A percentile compares a stretch with the other conserved stretches of the same genome.
Conservation (phyloP, 1,140 invertebrate genomes). For the Aleiodes sp. region DNA sequence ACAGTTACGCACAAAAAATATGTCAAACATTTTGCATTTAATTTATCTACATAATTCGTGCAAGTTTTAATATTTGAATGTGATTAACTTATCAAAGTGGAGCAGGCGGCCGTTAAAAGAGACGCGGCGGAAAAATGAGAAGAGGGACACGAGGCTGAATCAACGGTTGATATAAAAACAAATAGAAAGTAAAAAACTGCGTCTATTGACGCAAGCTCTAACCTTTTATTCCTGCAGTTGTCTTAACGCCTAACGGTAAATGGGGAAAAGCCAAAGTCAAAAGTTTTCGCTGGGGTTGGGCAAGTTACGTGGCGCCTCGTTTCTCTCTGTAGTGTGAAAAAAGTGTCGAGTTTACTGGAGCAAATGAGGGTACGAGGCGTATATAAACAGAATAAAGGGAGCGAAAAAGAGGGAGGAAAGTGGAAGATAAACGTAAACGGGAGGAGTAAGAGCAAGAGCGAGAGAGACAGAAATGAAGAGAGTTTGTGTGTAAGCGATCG, state of each 20-base stretch:
- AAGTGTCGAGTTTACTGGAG: constrained; percentile 14
- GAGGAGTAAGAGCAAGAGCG: not conserved
- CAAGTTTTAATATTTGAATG: too few relatives aligned
- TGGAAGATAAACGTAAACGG: constrained; percentile 16
- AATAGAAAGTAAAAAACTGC: not conserved
- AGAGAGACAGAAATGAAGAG: too few relatives aligned
- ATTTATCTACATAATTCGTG: too few relatives aligned
- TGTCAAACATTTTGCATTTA: too few relatives aligned
- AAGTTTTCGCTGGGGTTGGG: not conserved
- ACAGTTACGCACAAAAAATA: too few relatives aligned
- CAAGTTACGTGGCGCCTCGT: not conserved
- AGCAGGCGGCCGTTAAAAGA: not conserved
- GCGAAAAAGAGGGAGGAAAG: not conserved
- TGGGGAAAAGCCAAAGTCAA: constrained; percentile 11
- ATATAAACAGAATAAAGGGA: not conserved
- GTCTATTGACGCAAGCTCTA: not conserved
- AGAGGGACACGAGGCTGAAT: too few relatives aligned
- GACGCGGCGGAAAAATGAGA: too few relatives aligned
- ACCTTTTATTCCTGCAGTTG: not conserved
- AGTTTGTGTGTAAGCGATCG: too few relatives aligned
- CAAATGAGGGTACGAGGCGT: constrained; percentile 13
- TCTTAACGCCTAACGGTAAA: not conserved
- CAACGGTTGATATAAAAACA: too few relatives aligned
- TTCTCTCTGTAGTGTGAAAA: not conserved
- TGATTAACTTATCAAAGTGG: too few relatives aligned